These are phyloP conservation scores for Anthoptus insignis DNA, from an alignment of 2,888 invertebrate species.

Conservation along the genomic window DNA sequence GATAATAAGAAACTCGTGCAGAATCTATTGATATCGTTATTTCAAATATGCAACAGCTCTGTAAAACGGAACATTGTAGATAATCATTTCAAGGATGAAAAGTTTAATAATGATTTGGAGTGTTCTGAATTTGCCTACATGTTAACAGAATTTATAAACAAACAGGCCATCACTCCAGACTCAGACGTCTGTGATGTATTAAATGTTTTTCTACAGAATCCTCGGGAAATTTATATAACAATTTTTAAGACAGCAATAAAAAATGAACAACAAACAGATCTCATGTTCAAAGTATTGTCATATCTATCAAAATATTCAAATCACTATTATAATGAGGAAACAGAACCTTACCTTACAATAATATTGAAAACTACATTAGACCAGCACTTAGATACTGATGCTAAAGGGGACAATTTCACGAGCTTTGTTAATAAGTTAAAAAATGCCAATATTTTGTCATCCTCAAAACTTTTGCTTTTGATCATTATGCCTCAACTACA, in stretches of 20 bases:
- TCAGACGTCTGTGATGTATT: conserved; percentile 65
- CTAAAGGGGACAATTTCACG: conserved; percentile 62
- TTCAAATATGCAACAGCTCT: conserved; percentile 59
- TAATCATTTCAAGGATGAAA: conserved; percentile 61
- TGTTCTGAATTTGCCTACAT: conserved; percentile 57
- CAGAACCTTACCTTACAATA: conserved; percentile 67
- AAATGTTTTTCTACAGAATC: conserved; percentile 72
- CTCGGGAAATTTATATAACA: conserved; percentile 64
- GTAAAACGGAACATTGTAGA: conserved; percentile 63
- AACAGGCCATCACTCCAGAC: conserved; percentile 62
- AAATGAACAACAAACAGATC: conserved; percentile 64
- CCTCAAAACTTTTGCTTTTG: conserved; percentile 65
- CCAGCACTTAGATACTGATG: conserved; percentile 57
- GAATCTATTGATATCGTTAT: conserved; percentile 60
- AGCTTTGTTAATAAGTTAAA: conserved; percentile 68
- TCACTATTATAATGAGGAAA: conserved; percentile 69
- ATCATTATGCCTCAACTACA: conserved; percentile 76
- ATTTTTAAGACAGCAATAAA: conserved; percentile 69
- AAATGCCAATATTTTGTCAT: conserved; percentile 58
- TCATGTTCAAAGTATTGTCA: conserved; percentile 70
- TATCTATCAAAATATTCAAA: conserved; percentile 64
- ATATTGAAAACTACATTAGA: conserved; percentile 60
- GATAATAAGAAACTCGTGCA: conserved; percentile 56
- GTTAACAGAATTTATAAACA: conserved; percentile 73
- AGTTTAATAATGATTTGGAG: conserved; percentile 59